A percentile compares a stretch with the other conserved stretches of the same genome.
phyloP scores from a whole-genome alignment of 1,140 invertebrate species.

The Aphelinus certus region DNA sequence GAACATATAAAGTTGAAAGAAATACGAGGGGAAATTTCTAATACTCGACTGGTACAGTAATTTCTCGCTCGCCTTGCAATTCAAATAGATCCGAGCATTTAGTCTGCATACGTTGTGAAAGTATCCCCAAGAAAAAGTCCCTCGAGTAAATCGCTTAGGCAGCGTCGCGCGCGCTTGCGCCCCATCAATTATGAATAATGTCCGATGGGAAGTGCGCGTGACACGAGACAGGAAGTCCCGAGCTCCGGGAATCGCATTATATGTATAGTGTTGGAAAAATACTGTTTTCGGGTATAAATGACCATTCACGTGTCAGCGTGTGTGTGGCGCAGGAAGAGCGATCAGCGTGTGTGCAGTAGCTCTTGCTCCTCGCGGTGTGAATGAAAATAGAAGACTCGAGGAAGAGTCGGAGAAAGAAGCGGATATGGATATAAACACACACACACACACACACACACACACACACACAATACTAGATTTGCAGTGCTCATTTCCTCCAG shows the following conservation, averaged over 20 bases:
- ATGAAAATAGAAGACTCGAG: background rate
- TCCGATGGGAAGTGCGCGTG: constrained; percentile 27
- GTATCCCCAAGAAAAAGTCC: background rate
- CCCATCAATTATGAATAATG: constrained; percentile 38
- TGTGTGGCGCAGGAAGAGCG: constrained; percentile 7
- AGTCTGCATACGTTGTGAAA: background rate
- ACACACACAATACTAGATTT: no score
- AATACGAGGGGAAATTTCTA: no score
- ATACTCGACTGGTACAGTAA: no score
- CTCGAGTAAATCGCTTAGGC: constrained; percentile 18
- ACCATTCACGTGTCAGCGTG: constrained; percentile 46
- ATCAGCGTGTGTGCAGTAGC: background rate
- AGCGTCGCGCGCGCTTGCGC: background rate
- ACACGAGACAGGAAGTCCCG: constrained; percentile 18
- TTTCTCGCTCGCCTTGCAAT: no score
- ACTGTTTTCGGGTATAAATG: constrained; percentile 41
- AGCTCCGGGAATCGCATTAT: background rate
- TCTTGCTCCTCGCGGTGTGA: no score
- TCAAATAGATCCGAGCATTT: no score
- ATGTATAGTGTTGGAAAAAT: constrained; percentile 10
- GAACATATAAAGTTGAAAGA: no score
- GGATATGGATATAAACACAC: constrained; percentile 1
- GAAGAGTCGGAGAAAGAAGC: background rate
- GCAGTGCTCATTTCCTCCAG: no score
- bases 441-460: no score